These are phyloP conservation scores for Xiphydria camelus DNA, from an alignment of 2,888 invertebrate genomes.

Conservation along the genomic window DNA sequence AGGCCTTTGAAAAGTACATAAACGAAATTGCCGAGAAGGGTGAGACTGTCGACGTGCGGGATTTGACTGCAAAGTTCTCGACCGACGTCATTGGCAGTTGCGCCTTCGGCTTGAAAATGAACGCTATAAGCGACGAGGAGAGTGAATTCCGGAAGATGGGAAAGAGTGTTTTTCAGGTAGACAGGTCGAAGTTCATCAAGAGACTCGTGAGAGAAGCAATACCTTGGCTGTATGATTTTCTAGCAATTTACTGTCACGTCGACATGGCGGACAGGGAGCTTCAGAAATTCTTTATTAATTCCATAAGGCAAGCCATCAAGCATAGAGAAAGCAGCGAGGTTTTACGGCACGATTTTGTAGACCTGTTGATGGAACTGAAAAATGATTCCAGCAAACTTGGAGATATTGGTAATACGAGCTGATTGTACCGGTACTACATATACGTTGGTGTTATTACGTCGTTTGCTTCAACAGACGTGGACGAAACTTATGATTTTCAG, in stretches of 20 bases:
- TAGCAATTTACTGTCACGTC: slow-evolving; percentile 29
- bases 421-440: too few relatives aligned
- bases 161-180: slow-evolving; percentile 31
- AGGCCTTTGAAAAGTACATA: slow-evolving; percentile 55
- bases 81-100: slow-evolving; percentile 56
- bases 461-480: too few relatives aligned
- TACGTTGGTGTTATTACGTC: too few relatives aligned
- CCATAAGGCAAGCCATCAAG: slow-evolving; percentile 47
- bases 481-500: too few relatives aligned
- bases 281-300: slow-evolving; percentile 42
- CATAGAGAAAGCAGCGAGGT: slow-evolving; percentile 52
- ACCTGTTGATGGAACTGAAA: slow-evolving; percentile 50
- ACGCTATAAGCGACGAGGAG: slow-evolving; percentile 42
- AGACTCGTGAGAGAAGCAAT: slow-evolving; percentile 11
- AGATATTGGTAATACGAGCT: slow-evolving; percentile 38
- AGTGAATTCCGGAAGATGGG: slow-evolving; percentile 51
- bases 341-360: slow-evolving; percentile 57
- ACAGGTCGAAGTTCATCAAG: slow-evolving; percentile 10
- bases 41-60: slow-evolving; percentile 33
- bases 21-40: slow-evolving; percentile 29
- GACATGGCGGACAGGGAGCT: slow-evolving; percentile 31
- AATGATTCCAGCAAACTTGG: slow-evolving; percentile 30
- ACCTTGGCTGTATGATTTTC: slow-evolving; percentile 29
- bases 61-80: slow-evolving; percentile 51
- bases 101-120: slow-evolving; percentile 55